Evolutionary conservation across 2,113 vertebrate genomes (phyloP), one percentile per base, ranked within the genome.

Genomic region (Ciconia maguari): DNA sequence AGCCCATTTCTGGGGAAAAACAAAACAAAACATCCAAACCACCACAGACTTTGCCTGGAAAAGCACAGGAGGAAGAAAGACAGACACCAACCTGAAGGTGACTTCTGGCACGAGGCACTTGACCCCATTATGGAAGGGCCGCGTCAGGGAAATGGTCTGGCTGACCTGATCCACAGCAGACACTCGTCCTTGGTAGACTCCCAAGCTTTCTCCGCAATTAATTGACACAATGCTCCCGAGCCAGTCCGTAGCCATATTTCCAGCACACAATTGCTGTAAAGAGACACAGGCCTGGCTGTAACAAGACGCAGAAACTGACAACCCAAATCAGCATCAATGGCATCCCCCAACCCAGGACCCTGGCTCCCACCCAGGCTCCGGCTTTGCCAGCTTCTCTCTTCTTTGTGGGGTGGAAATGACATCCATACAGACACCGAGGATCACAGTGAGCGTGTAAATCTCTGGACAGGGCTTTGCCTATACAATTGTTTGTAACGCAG

Each of bases 31-130:
- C 16, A 71, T 1, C 14, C 58, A 16, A 61, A 64, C 11, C 55
- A 29, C 2, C 0, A 44, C 13, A 60, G 13, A 10, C 7, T 4
- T 52, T 6, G 20, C 15, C 13, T 54, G n/a, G 30, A 16, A 65
- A 57, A 70, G 52, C 34, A 12, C 29, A 78, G 57, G 25, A 30
- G 4, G 17, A 12, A 29, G 12, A 9, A 6, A 34, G 42, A 8
- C 6, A 17, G 64, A n/a, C 52, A 92, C 97, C 97, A 93, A 99
- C 99, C 99, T 99, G 98, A 99, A 99, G 34, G 99, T 99, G 97
- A 99, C 99, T 94, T 99, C 99, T 14, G 99, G 99, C 72, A 99
- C 99, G 8, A 99, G 98, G 92, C 99, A 99, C 94, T 99, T 99
- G 79, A 99, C 98, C 32, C 99, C 99, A 94, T 99, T 99, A 64